Evolutionary conservation across 2,797 vertebrate genomes (phyloP).

Genomic region (Picus viridis): DNA sequence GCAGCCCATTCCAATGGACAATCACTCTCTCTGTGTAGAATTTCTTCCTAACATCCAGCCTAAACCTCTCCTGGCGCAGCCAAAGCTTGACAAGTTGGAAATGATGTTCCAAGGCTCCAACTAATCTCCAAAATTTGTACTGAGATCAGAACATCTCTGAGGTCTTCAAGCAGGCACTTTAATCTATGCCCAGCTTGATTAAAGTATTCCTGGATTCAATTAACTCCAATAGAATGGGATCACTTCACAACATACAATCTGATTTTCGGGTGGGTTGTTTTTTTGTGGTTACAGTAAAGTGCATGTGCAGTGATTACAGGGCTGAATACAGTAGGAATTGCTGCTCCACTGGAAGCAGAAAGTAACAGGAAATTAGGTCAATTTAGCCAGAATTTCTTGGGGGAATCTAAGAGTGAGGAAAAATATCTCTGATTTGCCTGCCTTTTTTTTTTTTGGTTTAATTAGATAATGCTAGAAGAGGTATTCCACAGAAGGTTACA

Average conservation of each 20-base stretch:
- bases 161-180: constrained; percentile 32
- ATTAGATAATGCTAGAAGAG: constrained; percentile 9
- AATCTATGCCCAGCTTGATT: constrained; percentile 41
- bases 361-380: constrained; percentile 26
- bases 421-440: background rate
- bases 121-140: constrained; percentile 11
- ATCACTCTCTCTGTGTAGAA: no score
- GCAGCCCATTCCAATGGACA: no score
- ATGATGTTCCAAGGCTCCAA: background rate
- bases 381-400: constrained; percentile 32
- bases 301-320: background rate
- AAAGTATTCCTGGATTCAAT: constrained; percentile 58
- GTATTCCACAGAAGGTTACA: background rate
- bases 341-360: constrained; percentile 13
- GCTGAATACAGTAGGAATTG: background rate
- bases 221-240: constrained; percentile 53
- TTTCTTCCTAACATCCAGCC: no score
- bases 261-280: background rate
- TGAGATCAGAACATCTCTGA: constrained; percentile 25
- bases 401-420: background rate
- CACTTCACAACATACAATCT: constrained; percentile 34
- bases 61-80: no score
- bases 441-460: background rate
- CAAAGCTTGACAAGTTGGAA: background rate
- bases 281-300: constrained; percentile 11